Conservation (phyloP, 1,140 invertebrate species). For the Drosophila lacteicornis region DNA sequence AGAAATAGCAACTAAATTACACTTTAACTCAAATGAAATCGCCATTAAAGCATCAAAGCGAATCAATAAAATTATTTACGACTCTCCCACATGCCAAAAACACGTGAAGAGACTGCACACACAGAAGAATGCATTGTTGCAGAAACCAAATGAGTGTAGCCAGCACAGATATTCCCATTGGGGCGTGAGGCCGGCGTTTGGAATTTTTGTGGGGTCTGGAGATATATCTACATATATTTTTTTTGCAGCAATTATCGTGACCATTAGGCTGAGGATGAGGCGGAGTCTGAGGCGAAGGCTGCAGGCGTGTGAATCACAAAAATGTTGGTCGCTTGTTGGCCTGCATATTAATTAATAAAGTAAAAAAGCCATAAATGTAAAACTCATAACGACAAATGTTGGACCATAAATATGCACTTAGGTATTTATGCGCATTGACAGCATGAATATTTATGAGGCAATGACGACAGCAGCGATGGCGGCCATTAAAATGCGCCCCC, state of each 20-base stretch:
- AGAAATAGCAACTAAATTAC: slow-evolving; percentile 46
- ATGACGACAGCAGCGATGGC: slow-evolving; percentile 23
- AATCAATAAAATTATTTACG: slow-evolving; percentile 39
- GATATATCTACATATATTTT: slow-evolving; percentile 10
- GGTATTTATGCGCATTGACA: slow-evolving; percentile 60
- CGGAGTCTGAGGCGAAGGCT: neutral
- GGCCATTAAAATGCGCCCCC: slow-evolving; percentile 57
- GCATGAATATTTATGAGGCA: slow-evolving; percentile 70
- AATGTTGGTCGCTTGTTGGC: slow-evolving; percentile 25
- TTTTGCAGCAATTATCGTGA: slow-evolving; percentile 37
- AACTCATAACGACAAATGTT: slow-evolving; percentile 58
- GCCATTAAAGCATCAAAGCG: slow-evolving; percentile 30
- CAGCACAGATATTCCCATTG: neutral
- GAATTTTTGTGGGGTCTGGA: slow-evolving; percentile 17
- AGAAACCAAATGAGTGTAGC: slow-evolving; percentile 7
- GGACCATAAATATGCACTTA: slow-evolving; percentile 69
- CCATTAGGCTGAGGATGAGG: slow-evolving; percentile 13
- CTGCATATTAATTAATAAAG: slow-evolving; percentile 61
- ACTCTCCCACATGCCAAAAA: slow-evolving; percentile 20
- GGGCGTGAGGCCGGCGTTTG: neutral
- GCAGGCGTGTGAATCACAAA: slow-evolving; percentile 13
- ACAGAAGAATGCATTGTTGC: slow-evolving; percentile 32
- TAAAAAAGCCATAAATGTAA: slow-evolving; percentile 57
- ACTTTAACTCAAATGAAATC: slow-evolving; percentile 22
- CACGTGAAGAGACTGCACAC: slow-evolving; percentile 17